Evolutionary conservation across 2,888 invertebrate genomes (phyloP).

Genomic region (Plagodis dolabraria): DNA sequence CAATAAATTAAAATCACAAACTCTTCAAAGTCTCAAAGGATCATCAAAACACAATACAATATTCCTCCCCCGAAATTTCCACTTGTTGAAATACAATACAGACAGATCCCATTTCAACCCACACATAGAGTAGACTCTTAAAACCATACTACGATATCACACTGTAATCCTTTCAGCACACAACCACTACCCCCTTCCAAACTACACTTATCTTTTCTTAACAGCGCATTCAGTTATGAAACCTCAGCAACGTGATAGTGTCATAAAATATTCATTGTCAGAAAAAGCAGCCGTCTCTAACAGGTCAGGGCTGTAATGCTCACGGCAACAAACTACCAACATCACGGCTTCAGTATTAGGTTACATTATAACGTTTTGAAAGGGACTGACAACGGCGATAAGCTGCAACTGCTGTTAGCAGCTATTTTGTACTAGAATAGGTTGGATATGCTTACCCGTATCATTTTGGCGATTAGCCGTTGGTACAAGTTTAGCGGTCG

Average conservation of each 20-base stretch:
- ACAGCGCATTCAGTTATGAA: slow-evolving; percentile 19
- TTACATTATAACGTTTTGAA: slow-evolving; percentile 4
- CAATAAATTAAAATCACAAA: no score
- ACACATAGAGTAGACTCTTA: no score
- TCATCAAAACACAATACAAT: no score
- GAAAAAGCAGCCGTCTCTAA: slow-evolving; percentile 40
- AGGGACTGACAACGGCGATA: slow-evolving; percentile 9
- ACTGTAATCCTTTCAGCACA: background rate
- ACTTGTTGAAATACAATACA: no score
- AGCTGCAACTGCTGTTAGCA: slow-evolving; percentile 4
- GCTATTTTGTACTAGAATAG: slow-evolving; percentile 7
- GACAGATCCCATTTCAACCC: no score
- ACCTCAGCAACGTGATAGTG: slow-evolving; percentile 33
- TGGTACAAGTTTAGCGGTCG: slow-evolving; percentile 1
- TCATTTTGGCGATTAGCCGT: slow-evolving; percentile 1
- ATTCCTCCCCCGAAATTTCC: no score
- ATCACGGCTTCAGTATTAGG: background rate
- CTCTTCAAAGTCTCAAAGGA: no score
- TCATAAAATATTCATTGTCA: slow-evolving; percentile 51
- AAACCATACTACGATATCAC: background rate
- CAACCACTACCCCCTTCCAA: background rate
- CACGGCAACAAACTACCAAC: slow-evolving; percentile 1
- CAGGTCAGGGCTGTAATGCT: slow-evolving; percentile 38
- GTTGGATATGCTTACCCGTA: slow-evolving; percentile 1
- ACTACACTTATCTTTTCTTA: slow-evolving; percentile 19